Evolutionary conservation across 23 tunicate genomes (phyloP), one percentile per base, ranked within the genome.

Genomic region (Styela clava): DNA sequence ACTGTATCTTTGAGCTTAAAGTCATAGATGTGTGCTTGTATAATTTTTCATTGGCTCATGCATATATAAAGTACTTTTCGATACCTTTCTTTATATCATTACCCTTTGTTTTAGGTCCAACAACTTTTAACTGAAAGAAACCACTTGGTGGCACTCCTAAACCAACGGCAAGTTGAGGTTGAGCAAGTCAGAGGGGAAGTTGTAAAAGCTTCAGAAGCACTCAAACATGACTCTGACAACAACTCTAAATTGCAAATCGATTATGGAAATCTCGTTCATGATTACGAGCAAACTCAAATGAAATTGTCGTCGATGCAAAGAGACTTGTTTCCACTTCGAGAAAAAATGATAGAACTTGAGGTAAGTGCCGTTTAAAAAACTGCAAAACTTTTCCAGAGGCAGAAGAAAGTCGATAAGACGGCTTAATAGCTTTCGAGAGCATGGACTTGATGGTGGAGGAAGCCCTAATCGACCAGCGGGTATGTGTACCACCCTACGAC

Each of bases 51-150:
- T 44, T 44, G 56, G 56, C 12, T 12, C 56, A 44, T 44, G 56
- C 56, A n/a, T n/a, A n/a, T n/a, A n/a, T n/a, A n/a, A n/a, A n/a
- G n/a, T n/a, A n/a, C n/a, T n/a, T n/a, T n/a, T n/a, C n/a, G n/a
- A n/a, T 44, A 44, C 56, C 7, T 44, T 5, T 5, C 7, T 44
- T 44, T 44, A 12, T 44, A 44, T 44, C 12, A 44, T 44, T 44
- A 7, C 56, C 7, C 7, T 22, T 74, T 22, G 20, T 31, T 28
- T 25, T 73, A 89, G 89, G 84, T 92, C 52, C 97, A 68, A 18
- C 97, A 92, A 68, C 67, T 92, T 7, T 77, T 92, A 52, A 69
- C 71, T n/a, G 97, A 92, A 52, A 88, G 97, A n/a, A 79, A 92
- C 74, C 97, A 92, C 61, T 69, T 92, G 79, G 97, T 92, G 74